Evolutionary conservation across 2,797 vertebrate genomes (phyloP), one percentile per base, ranked within the genome.

Genomic region (Periparus ater): DNA sequence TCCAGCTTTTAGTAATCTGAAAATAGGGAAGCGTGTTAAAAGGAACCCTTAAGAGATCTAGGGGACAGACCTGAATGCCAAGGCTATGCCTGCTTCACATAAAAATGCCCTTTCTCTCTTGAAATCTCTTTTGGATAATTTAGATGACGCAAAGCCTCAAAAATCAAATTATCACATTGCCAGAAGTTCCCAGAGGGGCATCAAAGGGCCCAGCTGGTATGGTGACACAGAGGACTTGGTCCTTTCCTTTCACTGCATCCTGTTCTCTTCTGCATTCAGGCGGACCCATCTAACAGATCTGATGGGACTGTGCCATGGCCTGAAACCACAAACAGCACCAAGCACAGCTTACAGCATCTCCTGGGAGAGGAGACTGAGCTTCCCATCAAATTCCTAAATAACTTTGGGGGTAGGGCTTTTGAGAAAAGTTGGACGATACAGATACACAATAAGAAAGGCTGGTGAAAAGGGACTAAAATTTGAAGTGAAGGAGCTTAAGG

Each of bases 1-100:
- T 42, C 48, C 48, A 90, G 26, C 32, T 86, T 84, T 93, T 38
- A 66, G 51, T 72, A 71, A 92, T 55, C 16, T 60, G 79, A 65
- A 91, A 91, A 91, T 27, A 93, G 48, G 54, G 88, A 95, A 66
- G 1, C 51, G 42, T 15, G 38, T 51, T 77, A 61, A 71, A 66
- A 83, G 47, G 48, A 20, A 68, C 8, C 4, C 17, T 54, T 51
- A 26, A 54, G 44, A 78, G 26, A 58, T 44, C 47, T 22, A 75
- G 26, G 36, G 44, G 14, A 71, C 29, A 53, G 48, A 63, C 15
- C 44, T 73, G 65, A 61, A 57, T 32, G 36, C 63, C 65, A 79
- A 89, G 40, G 34, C 38, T 71, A 30, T 27, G 74, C 22, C 57
- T 60, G 51, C 38, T 61, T 63, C 62, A 78, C 32, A 26, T 34